Base-by-base conservation (phyloP, 2,113 vertebrate species). In the Ochotona curzoniae region DNA sequence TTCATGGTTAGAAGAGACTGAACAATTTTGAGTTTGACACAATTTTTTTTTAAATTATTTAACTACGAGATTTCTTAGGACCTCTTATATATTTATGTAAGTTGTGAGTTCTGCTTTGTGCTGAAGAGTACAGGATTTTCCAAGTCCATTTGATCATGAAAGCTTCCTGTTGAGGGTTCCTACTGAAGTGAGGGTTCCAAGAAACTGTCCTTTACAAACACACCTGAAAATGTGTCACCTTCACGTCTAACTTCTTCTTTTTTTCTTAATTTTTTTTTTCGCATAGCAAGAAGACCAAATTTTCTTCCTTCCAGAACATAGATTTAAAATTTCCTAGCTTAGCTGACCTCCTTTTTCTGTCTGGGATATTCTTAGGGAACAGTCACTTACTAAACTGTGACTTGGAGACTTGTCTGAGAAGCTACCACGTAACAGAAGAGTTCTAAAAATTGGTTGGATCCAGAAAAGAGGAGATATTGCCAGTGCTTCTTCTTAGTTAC, bases 1-100 rank as follows among this genome's bases (percentile, higher is more conserved):
- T 92, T 93, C n/a, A 76, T 94, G 70, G 11, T 75, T 26, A 76
- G 11, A 70, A 57, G 75, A 6, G 1, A 83, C 93, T 84, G 73
- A 76, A 54, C 73, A 87, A 67, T 83, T 49, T 8, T 88, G 15
- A 18, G 26, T 84, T 90, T 82, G 35, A 83, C 8, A 67, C 83
- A 73, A 18, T 26, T 3, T 44, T 26, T 23, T 71, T 30, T 76
- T 20, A 61, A 38, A 35, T 25, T 54, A 64, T 81, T 75, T 8
- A 47, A 66, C 15, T 44, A 14, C n/a, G 89, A 28, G 26, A 5
- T 44, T 76, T 87, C 20, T 93, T 2, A 74, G 38, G 47, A 1
- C 3, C 21, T 84, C 74, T 80, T 87, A 28, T 47, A 21, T 70
- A 75, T 44, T 63, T 87, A 26, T 83, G 15, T 66, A 71, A 93